Base-by-base conservation (phyloP, 2,797 vertebrate species). In the Enteromius trimaculatus region DNA sequence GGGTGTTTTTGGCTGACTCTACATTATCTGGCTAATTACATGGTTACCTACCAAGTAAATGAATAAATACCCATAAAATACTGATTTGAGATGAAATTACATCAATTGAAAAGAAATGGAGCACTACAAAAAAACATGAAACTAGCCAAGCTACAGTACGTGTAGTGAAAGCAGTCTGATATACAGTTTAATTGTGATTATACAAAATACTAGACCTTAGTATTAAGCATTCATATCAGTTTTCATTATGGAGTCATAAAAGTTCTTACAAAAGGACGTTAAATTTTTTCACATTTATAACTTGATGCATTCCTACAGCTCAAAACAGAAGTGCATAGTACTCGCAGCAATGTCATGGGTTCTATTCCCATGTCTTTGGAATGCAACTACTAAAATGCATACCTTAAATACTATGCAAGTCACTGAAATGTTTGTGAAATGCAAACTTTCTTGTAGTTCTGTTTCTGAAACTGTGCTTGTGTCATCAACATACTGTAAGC, bases 1-100 rank as follows among this genome's bases (percentile, higher is more conserved):
- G 44, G 9, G 49, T 79, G 16, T 39, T 79, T 79, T 79, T n/a
- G 51, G 19, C 77, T 49, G 19, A 64, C 49, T 79, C 29, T 39
- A 29, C 49, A 58, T 42, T 69, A 66, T 51, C 23, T n/a, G 23
- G 9, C 47, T 72, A 72, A 72, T 72, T 65, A 51, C 4, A 14
- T 0, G 19, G 21, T 34, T 39, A 37, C 31, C 6, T 55, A 26
- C 4, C 47, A 69, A 26, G 68, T 76, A 39, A 23, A 39, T 76
- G 58, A 39, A 68, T 68, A 68, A 66, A 55, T 26, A 3, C 14
- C 21, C 21, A 26, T 55, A 8, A 68, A 79, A 53, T 39, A 55
- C 39, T 21, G 31, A 55, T 69, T 39, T 51, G n/a, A 53, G 49
- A 65, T 21, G 0, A 72, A 51, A 74, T 53, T 34, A 53, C n/a